phyloP scores from a whole-genome alignment of 2,888 invertebrate genomes.

The Cryptocephalus primarius region DNA sequence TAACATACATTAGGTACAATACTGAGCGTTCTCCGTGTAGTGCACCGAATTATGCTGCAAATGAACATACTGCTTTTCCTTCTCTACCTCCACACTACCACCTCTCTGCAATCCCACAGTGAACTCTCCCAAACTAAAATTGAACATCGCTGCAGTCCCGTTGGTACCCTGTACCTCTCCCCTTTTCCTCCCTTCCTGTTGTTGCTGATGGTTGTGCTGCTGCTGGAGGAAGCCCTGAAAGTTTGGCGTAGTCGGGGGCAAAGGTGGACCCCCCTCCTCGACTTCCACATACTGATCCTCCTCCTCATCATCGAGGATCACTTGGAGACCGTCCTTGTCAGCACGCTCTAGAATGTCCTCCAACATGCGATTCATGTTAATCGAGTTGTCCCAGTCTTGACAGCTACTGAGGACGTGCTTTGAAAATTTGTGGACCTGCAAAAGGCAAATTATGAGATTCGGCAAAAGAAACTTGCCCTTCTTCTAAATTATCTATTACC shows the following conservation, averaged over 20 bases:
- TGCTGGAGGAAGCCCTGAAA: too few species aligned
- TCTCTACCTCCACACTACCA: too few species aligned
- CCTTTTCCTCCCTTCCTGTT: too few species aligned
- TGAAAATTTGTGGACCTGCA: conserved; percentile 13
- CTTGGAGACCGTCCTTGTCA: conserved; percentile 7
- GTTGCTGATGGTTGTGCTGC: too few species aligned
- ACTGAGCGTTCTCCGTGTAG: too few species aligned
- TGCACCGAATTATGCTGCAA: too few species aligned
- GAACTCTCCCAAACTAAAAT: not conserved
- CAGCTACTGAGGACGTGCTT: conserved; percentile 17
- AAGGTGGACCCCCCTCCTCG: not conserved
- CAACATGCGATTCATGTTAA: conserved; percentile 7
- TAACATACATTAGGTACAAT: too few species aligned
- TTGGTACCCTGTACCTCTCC: too few species aligned
- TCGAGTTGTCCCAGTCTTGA: conserved; percentile 4
- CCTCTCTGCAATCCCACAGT: not conserved
- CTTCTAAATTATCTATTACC: conserved; percentile 1
- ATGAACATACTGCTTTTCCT: too few species aligned
- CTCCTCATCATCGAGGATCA: conserved; percentile 6
- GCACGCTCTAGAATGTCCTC: conserved; percentile 12
- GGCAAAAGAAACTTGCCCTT: not conserved
- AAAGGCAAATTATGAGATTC: not conserved
- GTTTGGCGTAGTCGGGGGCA: too few species aligned
- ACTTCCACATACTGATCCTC: not conserved
- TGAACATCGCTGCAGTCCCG: not conserved